A percentile compares a stretch with the other conserved stretches of the same genome.
Conservation (phyloP, 92 coral and sea anemone species). For the Parazoanthus swiftii region DNA sequence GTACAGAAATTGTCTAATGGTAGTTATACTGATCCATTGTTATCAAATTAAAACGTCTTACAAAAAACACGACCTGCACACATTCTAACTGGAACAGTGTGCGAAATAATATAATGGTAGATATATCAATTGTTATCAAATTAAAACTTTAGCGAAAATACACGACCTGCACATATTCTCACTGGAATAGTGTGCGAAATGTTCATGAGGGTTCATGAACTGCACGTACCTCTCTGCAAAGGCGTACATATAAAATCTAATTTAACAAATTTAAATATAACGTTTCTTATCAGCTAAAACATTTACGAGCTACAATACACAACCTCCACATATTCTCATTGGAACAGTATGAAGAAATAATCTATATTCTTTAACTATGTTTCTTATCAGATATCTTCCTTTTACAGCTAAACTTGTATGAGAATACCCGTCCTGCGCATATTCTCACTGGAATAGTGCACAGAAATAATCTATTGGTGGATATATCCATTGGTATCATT, state of each 20-base stretch:
- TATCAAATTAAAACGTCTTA: neutral
- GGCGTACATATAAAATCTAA: neutral
- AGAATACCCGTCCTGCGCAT: neutral
- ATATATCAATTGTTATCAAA: too few species aligned
- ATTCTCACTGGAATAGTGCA: neutral
- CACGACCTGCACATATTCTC: slow-evolving; percentile 4
- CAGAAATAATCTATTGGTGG: neutral
- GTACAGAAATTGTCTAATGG: too few species aligned
- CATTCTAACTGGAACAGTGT: too few species aligned
- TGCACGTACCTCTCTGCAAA: neutral
- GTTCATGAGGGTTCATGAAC: neutral
- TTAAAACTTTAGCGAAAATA: neutral
- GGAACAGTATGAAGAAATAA: neutral
- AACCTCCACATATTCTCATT: neutral
- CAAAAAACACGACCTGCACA: neutral
- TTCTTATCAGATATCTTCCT: neutral
- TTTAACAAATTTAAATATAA: too few species aligned
- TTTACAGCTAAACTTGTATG: neutral
- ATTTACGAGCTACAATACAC: neutral
- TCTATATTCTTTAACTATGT: neutral
- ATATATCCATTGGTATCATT: too few species aligned
- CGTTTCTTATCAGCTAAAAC: neutral
- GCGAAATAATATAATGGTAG: too few species aligned
- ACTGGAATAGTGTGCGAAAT: neutral
- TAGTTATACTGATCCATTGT: too few species aligned